Evolutionary conservation across 2,888 invertebrate genomes (phyloP), one percentile per base, ranked within the genome.

Genomic region (Polydrusus cervinus): DNA sequence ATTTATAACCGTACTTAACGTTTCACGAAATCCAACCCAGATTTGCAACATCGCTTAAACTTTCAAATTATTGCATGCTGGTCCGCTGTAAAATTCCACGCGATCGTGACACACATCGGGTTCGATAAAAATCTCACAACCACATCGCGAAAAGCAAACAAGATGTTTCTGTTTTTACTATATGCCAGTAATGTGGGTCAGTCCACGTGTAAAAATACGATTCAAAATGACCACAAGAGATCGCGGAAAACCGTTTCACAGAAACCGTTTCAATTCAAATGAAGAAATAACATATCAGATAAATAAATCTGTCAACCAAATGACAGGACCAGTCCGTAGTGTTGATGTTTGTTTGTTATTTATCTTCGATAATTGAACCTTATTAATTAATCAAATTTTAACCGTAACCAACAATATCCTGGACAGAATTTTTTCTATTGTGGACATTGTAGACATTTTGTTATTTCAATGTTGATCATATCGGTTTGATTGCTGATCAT

Each of bases 31-130:
- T 62, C 25, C 18, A 30, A 16, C 25, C 9, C 5, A 20, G 18
- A 45, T 62, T 62, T 1, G 45, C 62, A 62, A 62, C 62, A 25
- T 25, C 45, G 62, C 62, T 6, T 60, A 60, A 60, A 30, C 68
- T 68, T 68, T 68, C 68, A 68, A 68, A 68, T 68, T 25, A 25
- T 25, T 47, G 45, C 68, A 67, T 67, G 67, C 16, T 43, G n/a
- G 18, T 40, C n/a, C 25, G 18, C 7, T 53, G 43, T 67, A 55
- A 67, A 67, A 64, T 64, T 64, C 51, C 34, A 67, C 25, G 20
- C 34, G 67, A 43, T 67, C 55, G 67, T 64, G 64, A 64, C 64
- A 64, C 64, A 64, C 64, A 49, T 64, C 16, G 11, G 11, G 14
- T 60, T n/a, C 64, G 67, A 43, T 67, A 20, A 51, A 66, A 67